Evolutionary conservation across 1,140 invertebrate genomes (phyloP), one percentile per base, ranked within the genome.

Genomic region (Bemisia tabaci): DNA sequence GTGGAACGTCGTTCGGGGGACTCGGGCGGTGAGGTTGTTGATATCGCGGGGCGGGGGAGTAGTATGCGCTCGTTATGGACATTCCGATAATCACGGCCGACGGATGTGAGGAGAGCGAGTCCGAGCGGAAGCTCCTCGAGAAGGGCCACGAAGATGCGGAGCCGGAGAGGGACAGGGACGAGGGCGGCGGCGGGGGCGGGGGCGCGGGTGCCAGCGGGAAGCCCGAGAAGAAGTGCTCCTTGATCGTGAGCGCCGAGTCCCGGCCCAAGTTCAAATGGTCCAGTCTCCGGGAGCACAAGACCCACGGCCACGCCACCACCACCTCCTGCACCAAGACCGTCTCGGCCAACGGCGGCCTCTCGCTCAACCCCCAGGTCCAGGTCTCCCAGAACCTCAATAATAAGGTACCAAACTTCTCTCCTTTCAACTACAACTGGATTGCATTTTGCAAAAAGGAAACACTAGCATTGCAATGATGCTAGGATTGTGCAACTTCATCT

Each of bases 21-120:
- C n/a, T n/a, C n/a, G n/a, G n/a, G n/a, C n/a, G n/a, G n/a, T n/a
- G n/a, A n/a, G n/a, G n/a, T n/a, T n/a, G n/a, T n/a, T n/a, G n/a
- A n/a, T n/a, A n/a, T n/a, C n/a, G n/a, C n/a, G n/a, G n/a, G n/a
- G n/a, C n/a, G n/a, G n/a, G n/a, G 33, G 33, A 9, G 33, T 48
- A 48, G 5, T 48, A 48, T 48, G 33, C 33, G 33, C 17, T 5
- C 5, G 33, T 48, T 48, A 72, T 72, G 71, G 71, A 72, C 48
- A 65, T 72, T 9, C 71, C 71, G 12, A 71, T 72, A 39, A 69
- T 72, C 39, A 65, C 64, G n/a, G 68, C 68, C 1, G 70, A 72
- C 12, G 68, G 67, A 23, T 67, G 65, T 24, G 65, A 62, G 24
- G 64, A 66, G 62, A 67, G 68, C 24, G 67, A 64, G 22, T 66